phyloP scores from a whole-genome alignment of 2,113 vertebrate species.

The Callionymus lyra region DNA sequence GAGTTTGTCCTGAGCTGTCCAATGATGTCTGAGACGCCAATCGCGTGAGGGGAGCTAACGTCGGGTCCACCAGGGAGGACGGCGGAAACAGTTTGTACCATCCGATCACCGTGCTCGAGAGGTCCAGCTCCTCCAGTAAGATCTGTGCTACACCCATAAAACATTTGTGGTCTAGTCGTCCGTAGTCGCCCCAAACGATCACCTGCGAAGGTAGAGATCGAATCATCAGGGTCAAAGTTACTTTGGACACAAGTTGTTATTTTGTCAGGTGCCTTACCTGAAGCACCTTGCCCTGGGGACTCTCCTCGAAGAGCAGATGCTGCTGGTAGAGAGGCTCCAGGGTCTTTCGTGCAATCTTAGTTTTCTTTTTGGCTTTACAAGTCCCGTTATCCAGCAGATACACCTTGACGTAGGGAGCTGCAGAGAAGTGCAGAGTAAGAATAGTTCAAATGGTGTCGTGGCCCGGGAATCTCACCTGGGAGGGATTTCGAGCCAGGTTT shows the following conservation, averaged over 20 bases:
- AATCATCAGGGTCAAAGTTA: neutral
- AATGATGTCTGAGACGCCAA: constrained; percentile 97
- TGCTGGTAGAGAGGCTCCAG: constrained; percentile 97
- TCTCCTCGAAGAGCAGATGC: constrained; percentile 91
- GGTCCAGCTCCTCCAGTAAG: constrained; percentile 93
- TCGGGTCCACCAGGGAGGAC: constrained; percentile 95
- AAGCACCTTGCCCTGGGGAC: constrained; percentile 94
- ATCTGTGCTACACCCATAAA: constrained; percentile 99
- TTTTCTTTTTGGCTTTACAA: constrained; percentile 99
- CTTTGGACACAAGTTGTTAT: no score
- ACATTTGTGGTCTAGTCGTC: constrained; percentile 98
- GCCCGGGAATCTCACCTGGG: constrained; percentile 71
- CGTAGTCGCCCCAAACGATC: constrained; percentile 98
- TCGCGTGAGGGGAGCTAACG: constrained; percentile 89
- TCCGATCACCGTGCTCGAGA: constrained; percentile 97
- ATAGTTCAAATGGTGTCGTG: neutral
- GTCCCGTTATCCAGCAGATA: constrained; percentile 93
- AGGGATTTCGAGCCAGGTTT: constrained; percentile 97
- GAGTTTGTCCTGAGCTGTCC: constrained; percentile 92
- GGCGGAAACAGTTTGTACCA: constrained; percentile 99
- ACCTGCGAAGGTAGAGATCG: constrained; percentile 65
- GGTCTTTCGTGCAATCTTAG: constrained; percentile 98
- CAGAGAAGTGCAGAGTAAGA: neutral
- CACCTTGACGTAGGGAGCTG: constrained; percentile 97
- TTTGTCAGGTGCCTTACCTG: constrained; percentile 71